Percentiles rank a stretch among this genome's conserved stretches.
These are phyloP conservation scores for Grallaria varia DNA, from an alignment of 2,113 vertebrate species.

Conservation along the genomic window DNA sequence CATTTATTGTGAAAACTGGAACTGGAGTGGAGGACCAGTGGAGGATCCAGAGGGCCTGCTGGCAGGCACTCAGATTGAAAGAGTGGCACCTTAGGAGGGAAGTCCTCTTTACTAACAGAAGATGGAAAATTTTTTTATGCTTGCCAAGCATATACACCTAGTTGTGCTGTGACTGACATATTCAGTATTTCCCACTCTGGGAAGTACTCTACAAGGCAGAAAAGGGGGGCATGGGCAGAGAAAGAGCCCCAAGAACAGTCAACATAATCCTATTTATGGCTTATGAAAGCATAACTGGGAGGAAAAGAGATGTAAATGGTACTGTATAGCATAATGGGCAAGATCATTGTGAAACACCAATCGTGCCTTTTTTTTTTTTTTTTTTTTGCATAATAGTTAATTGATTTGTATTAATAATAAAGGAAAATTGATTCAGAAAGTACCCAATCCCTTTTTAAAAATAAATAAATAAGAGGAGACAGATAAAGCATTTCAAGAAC, in stretches of 20 bases:
- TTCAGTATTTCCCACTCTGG: not conserved
- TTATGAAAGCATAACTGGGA: not conserved
- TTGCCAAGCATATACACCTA: not conserved
- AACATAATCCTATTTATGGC: not conserved
- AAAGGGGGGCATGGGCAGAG: not conserved
- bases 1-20: not conserved
- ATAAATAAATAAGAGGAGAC: not conserved
- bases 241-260: not conserved
- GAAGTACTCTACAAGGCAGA: not conserved
- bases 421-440: not conserved
- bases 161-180: not conserved
- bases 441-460: not conserved
- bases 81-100: not conserved
- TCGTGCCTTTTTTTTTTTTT: not conserved
- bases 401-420: not conserved
- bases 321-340: not conserved
- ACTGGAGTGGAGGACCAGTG: not conserved
- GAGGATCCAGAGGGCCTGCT: not conserved
- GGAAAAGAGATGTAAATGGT: not conserved
- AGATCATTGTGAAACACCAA: not conserved
- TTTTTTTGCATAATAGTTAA: not conserved
- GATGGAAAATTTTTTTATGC: not conserved
- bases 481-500: not conserved
- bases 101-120: not conserved
- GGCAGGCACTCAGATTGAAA: not conserved